Evolutionary conservation across 2,888 invertebrate genomes (phyloP).

Genomic region (Artemia sp.): DNA sequence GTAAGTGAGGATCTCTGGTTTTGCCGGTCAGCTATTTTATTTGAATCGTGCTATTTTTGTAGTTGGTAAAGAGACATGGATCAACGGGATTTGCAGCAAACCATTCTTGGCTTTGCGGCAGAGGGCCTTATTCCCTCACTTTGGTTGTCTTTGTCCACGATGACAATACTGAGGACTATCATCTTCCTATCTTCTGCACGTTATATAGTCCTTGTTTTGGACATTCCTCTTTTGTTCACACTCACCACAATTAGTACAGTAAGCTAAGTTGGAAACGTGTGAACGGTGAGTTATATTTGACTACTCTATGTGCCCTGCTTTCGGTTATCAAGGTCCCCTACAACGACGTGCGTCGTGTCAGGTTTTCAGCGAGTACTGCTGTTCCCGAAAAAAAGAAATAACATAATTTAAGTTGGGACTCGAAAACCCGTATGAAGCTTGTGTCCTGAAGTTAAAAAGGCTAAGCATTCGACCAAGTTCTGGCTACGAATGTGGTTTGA

Average conservation of each 20-base stretch:
- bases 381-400: neutral
- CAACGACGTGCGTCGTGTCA: neutral
- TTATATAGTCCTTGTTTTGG: neutral
- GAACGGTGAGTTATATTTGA: neutral
- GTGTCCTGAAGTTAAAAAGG: neutral
- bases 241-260: neutral
- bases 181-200: neutral
- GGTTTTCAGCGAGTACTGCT: neutral
- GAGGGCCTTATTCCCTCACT: neutral
- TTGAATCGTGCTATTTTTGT: too few relatives aligned
- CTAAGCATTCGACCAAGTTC: neutral
- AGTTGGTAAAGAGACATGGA: too few relatives aligned
- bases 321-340: neutral
- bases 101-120: too few relatives aligned
- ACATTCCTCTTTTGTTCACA: neutral
- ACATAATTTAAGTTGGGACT: neutral
- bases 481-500: neutral
- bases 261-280: neutral
- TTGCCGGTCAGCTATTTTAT: too few relatives aligned
- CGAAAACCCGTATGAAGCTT: neutral
- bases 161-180: neutral
- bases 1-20: too few relatives aligned
- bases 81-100: too few relatives aligned
- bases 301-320: neutral
- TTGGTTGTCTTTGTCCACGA: neutral